A percentile compares a stretch with the other conserved stretches of the same genome.
phyloP scores from a whole-genome alignment of 1,140 invertebrate species.

The Leptoteleia sp. region DNA sequence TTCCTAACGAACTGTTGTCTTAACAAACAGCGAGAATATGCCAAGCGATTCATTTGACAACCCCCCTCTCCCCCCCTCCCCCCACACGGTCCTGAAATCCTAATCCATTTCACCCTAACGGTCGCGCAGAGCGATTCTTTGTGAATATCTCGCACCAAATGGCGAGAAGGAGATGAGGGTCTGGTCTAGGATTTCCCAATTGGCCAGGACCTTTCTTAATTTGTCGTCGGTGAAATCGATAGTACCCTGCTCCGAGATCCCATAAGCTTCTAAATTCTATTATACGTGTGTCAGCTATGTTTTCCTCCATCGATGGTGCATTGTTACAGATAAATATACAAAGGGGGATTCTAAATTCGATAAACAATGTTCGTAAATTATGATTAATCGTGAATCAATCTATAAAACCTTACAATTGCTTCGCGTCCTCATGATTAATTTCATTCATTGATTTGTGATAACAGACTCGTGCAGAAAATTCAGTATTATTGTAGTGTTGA shows the following conservation, averaged over 20 bases:
- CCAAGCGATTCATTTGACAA: slow-evolving; percentile 43
- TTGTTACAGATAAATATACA: not conserved
- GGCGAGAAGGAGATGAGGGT: slow-evolving; percentile 26
- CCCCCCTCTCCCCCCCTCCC: no score
- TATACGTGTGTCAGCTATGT: slow-evolving; percentile 31
- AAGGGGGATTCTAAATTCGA: no score
- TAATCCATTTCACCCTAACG: slow-evolving; percentile 39
- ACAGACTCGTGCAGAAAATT: no score
- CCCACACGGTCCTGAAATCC: slow-evolving; percentile 31
- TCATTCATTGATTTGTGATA: no score
- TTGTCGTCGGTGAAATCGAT: slow-evolving; percentile 48
- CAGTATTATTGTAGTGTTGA: no score
- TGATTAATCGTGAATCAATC: no score
- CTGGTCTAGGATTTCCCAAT: slow-evolving; percentile 22
- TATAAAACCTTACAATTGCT: no score
- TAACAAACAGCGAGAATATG: slow-evolving; percentile 50
- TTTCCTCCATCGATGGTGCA: not conserved
- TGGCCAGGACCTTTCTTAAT: slow-evolving; percentile 42
- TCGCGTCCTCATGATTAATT: no score
- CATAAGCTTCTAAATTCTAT: slow-evolving; percentile 49
- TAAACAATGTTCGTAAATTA: no score
- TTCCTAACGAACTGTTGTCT: slow-evolving; percentile 45
- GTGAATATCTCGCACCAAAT: slow-evolving; percentile 50
- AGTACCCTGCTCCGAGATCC: slow-evolving; percentile 27
- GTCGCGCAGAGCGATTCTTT: slow-evolving; percentile 24